phyloP scores from a whole-genome alignment of 2,797 vertebrate species.

The Linurgus olivaceus region DNA sequence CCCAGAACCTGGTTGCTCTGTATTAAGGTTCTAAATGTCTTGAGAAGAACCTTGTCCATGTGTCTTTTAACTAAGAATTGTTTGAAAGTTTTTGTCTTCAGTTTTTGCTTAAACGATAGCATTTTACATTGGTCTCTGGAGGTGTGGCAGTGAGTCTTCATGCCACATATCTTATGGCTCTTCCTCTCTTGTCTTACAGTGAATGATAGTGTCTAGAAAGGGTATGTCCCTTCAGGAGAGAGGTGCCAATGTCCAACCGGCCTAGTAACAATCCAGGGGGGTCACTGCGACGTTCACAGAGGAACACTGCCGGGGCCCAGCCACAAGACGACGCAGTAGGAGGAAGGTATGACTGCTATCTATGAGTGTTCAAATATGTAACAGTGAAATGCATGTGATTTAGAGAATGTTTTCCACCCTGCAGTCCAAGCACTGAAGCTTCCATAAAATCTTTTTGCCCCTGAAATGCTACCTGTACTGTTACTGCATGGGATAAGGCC shows the following conservation, averaged over 20 bases:
- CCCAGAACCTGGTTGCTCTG: not conserved
- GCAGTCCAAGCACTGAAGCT: not conserved
- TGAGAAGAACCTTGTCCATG: not conserved
- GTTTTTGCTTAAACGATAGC: not conserved
- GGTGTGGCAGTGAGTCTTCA: not conserved
- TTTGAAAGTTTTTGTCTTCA: not conserved
- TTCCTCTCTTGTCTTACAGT: conserved; percentile 77
- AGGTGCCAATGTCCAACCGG: conserved; percentile 99
- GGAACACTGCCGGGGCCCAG: conserved; percentile 99
- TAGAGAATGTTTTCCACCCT: not conserved
- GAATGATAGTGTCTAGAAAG: conserved; percentile 99
- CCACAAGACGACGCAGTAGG: conserved; percentile 94
- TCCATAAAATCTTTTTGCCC: fast-evolving
- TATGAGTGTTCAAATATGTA: not conserved
- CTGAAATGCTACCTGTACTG: not conserved
- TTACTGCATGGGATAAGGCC: not conserved
- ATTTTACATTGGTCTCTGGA: not conserved
- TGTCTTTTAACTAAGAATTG: not conserved
- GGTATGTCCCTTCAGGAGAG: conserved; percentile 99
- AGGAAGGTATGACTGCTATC: conserved; percentile 86
- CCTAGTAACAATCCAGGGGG: conserved; percentile 99
- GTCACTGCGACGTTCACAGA: conserved; percentile 99
- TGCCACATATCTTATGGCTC: not conserved
- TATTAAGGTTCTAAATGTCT: not conserved
- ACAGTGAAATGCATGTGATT: not conserved